A percentile compares a stretch with the other conserved stretches of the same genome.
Conservation (phyloP, 2,113 vertebrate genomes). For the Sturnira hondurensis region DNA sequence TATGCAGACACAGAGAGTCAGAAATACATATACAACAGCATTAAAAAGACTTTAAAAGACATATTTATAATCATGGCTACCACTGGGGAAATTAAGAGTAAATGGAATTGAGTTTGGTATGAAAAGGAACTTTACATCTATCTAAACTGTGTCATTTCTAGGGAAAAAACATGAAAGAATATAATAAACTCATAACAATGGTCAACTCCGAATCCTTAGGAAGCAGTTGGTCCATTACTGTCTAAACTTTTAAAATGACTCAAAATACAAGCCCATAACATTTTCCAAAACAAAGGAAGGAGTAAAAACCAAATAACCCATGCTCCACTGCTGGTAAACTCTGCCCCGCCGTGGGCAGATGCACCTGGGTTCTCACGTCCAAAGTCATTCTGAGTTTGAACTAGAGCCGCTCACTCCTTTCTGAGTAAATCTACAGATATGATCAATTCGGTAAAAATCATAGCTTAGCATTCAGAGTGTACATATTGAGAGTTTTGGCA, state of each 20-base stretch:
- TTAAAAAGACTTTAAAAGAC: neutral
- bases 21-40: neutral
- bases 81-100: neutral
- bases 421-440: neutral
- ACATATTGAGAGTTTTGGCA: neutral
- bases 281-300: neutral
- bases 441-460: neutral
- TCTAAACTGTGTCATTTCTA: neutral
- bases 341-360: neutral
- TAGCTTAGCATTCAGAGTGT: neutral
- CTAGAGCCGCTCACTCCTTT: neutral
- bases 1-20: neutral
- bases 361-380: rapidly evolving
- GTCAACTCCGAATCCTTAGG: neutral
- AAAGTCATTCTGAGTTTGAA: neutral
- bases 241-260: neutral
- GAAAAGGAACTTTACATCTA: neutral
- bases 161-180: neutral
- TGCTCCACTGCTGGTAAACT: rapidly evolving
- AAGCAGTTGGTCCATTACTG: neutral
- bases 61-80: neutral
- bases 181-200: neutral
- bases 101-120: neutral
- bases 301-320: neutral
- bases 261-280: neutral